Base-by-base conservation (phyloP, 1,140 invertebrate species). In the Drosophila parvula region DNA sequence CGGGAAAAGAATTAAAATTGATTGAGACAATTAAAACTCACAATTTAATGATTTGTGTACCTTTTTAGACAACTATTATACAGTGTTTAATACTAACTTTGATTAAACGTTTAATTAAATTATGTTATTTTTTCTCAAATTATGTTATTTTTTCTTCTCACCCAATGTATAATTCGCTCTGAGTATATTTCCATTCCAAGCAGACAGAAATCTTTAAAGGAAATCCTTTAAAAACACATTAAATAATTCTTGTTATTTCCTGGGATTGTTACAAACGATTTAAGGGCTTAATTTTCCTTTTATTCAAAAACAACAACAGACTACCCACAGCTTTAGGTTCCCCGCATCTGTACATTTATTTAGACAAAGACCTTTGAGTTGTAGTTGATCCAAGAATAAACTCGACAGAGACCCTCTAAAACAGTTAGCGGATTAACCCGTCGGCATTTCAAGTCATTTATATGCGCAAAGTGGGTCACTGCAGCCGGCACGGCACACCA, bases 381-480 rank as follows among this genome's bases (percentile, higher is more conserved):
- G 34, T 22, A 10, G 18, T 48, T 28, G 18, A 18, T 12, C 74
- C 41, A 77, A 68, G 41, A 77, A 77, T 77, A 77, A 55, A 47
- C 55, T 27, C n/a, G 58, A 22, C 27, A 40, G 27, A 53, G 40
- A 32, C 60, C 73, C 73, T 48, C 27, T 61, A 55, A 78, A 78
- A 58, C 75, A 70, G 74, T 78, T 70, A 73, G 58, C 65, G 57
- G 76, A 78, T 78, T 71, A 78, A 61, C 75, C 76, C 74, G 56
- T 10, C 75, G 45, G 58, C 65, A 64, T 18, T 79, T 62, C 14
- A 22, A 69, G 75, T 78, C 65, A 63, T 77, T 77, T 77, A 57
- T 68, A 36, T 59, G 63, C 38, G 9, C 58, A 64, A 82, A 76
- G 77, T 85, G 81, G 81, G 67, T 84, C 81, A 85, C 82, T 79